A percentile compares a stretch with the other conserved stretches of the same genome.
phyloP scores from a whole-genome alignment of 2,888 invertebrate genomes.

The Volucella inanis region DNA sequence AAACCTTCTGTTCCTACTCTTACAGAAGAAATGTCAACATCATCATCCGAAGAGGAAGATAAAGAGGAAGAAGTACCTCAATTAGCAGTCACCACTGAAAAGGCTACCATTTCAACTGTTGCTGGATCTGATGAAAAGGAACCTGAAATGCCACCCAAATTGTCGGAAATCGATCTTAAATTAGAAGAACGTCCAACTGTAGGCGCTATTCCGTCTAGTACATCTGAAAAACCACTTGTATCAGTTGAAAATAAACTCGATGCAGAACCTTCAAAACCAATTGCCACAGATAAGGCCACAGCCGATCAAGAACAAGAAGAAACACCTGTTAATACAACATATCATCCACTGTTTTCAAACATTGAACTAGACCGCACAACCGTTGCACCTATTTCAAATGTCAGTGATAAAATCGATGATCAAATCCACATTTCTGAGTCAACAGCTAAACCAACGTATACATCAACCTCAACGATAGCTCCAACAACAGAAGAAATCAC shows the following conservation, averaged over 20 bases:
- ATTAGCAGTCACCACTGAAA: constrained; percentile 25
- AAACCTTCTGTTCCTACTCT: constrained; percentile 21
- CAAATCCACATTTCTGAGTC: constrained; percentile 17
- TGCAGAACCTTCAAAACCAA: constrained; percentile 65
- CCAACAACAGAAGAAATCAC: constrained; percentile 53
- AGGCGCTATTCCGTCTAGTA: neutral
- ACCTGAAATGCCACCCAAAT: constrained; percentile 49
- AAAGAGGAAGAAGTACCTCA: constrained; percentile 41
- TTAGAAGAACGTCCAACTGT: constrained; percentile 61
- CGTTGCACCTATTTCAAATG: constrained; percentile 59
- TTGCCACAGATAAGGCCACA: constrained; percentile 58
- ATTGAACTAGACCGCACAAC: constrained; percentile 68
- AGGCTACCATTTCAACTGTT: constrained; percentile 21
- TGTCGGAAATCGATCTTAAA: constrained; percentile 44
- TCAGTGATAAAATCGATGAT: constrained; percentile 45
- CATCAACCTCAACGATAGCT: constrained; percentile 13
- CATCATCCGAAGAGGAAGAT: constrained; percentile 73
- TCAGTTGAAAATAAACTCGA: constrained; percentile 24
- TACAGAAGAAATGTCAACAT: constrained; percentile 49
- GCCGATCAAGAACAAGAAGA: constrained; percentile 69
- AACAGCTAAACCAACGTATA: constrained; percentile 6
- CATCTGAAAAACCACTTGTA: constrained; percentile 31
- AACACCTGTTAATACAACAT: constrained; percentile 75
- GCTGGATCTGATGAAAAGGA: constrained; percentile 32
- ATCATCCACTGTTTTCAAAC: constrained; percentile 78